Percentiles rank a stretch among this genome's conserved stretches.
These are phyloP conservation scores for Drosophila seguyi DNA, from an alignment of 1,140 invertebrate genomes.

Conservation along the genomic window DNA sequence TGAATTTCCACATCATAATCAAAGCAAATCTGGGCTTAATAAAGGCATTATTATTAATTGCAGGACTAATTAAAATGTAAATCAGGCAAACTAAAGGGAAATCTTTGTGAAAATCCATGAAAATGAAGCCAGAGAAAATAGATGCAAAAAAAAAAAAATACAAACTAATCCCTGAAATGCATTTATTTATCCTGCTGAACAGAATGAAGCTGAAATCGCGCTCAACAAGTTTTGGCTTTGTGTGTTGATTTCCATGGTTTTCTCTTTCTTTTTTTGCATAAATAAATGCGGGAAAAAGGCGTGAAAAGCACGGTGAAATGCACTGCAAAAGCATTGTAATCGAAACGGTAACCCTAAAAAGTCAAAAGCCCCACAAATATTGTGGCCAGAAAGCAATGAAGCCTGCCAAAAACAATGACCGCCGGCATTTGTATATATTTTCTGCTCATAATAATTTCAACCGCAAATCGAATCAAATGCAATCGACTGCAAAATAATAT, in stretches of 20 bases:
- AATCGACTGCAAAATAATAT: slow-evolving; percentile 65
- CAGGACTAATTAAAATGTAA: neutral
- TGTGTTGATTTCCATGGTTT: slow-evolving; percentile 1
- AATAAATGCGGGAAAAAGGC: neutral
- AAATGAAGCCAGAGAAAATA: neutral
- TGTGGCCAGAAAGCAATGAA: slow-evolving; percentile 15
- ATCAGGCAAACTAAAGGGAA: neutral
- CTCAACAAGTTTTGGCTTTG: slow-evolving; percentile 38
- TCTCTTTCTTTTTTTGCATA: too few species aligned
- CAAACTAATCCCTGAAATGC: slow-evolving; percentile 11
- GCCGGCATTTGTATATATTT: slow-evolving; percentile 6
- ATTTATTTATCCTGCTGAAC: slow-evolving; percentile 2
- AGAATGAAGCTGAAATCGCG: neutral
- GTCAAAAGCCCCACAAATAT: slow-evolving; percentile 23
- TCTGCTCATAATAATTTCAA: slow-evolving; percentile 27
- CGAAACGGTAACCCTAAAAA: slow-evolving; percentile 9
- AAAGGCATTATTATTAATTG: neutral
- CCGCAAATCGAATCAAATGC: slow-evolving; percentile 71
- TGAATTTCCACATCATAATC: neutral
- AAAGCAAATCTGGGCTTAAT: neutral
- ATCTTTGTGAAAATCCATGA: neutral
- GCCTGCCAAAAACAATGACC: slow-evolving; percentile 36
- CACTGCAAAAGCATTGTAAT: neutral
- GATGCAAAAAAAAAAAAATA: neutral
- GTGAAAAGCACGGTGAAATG: neutral